Base-by-base conservation (phyloP, 1,140 invertebrate genomes). In the Bursaphelenchus mucronatus region DNA sequence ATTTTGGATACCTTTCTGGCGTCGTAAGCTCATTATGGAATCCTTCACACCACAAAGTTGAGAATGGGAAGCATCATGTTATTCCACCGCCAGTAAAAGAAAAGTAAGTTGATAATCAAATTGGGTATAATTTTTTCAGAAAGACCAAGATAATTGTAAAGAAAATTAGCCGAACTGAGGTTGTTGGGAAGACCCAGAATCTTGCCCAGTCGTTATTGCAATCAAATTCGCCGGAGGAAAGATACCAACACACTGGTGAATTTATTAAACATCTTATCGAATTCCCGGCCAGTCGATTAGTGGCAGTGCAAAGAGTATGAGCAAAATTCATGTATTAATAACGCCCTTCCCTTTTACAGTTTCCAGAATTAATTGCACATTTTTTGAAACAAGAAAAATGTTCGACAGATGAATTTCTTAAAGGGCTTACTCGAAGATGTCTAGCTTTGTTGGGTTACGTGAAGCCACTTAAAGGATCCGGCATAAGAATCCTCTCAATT, bases 401-500 rank as follows among this genome's bases (percentile, higher is more conserved):
- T 13, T 30, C 55, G 10, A 30, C 39, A 3, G 63, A 71, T 30
- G 51, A 17, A 15, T 41, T 13, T 8, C 58, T 71, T 0, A n/a
- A 55, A 50, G 68, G 30, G 17, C 59, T 59, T 56, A 11, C 56
- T 1, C 63, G 47, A 15, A 53, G 69, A 21, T 70, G 73, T 39
- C 83, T 92, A 57, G 86, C 89, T 0, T 77, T 91, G 40, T 80
- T 92, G 57, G 91, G 91, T 7, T 86, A 90, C 78, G 82, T 85
- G 8, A 85, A 87, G 64, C 87, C 89, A 41, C 83, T 89, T 5
- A 86, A 85, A 67, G 87, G 87, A 6, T 83, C 84, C 62, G 91
- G 92, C 6, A 88, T 93, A 39, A 85, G 89, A 80, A 88, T 94
- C 56, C 83, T 95, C 11, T 86, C 89, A 0, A 89, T 94, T 69